Conservation (phyloP, 1,140 invertebrate genomes). For the Bombus pyrosoma region DNA sequence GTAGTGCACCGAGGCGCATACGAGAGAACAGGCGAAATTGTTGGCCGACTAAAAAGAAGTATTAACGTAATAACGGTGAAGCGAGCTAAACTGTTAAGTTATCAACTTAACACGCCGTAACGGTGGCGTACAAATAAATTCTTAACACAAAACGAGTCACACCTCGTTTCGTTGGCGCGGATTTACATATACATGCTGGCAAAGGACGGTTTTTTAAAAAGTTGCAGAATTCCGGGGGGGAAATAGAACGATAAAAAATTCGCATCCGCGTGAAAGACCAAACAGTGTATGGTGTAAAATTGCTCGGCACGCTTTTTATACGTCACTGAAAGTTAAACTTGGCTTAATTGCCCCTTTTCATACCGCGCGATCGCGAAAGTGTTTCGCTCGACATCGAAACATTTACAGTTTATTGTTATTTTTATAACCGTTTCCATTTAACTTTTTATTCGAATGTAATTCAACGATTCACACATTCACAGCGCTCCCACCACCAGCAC, state of each 20-base stretch:
- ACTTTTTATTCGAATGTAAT: slow-evolving; percentile 33
- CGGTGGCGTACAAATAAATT: slow-evolving; percentile 12
- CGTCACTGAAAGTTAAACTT: slow-evolving; percentile 20
- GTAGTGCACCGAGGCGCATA: neutral
- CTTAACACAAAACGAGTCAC: neutral
- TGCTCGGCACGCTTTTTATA: slow-evolving; percentile 2
- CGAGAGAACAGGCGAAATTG: neutral
- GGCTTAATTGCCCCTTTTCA: slow-evolving; percentile 34
- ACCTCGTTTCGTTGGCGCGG: neutral
- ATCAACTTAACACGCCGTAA: slow-evolving; percentile 4
- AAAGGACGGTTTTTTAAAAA: neutral
- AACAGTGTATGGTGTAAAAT: slow-evolving; percentile 9
- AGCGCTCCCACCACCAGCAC: accelerated
- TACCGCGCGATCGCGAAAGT: slow-evolving; percentile 24
- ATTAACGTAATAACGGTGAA: neutral
- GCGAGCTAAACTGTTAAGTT: neutral
- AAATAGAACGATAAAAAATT: slow-evolving; percentile 1
- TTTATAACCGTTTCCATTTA: slow-evolving; percentile 32
- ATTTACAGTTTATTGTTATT: slow-evolving; percentile 40
- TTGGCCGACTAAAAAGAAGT: neutral
- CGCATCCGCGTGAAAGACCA: neutral
- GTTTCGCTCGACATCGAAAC: slow-evolving; percentile 13
- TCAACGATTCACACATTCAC: neutral
- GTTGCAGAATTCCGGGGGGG: neutral
- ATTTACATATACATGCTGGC: neutral